phyloP scores from a whole-genome alignment of 2,888 invertebrate genomes.

The Pristionchus exspectatus region DNA sequence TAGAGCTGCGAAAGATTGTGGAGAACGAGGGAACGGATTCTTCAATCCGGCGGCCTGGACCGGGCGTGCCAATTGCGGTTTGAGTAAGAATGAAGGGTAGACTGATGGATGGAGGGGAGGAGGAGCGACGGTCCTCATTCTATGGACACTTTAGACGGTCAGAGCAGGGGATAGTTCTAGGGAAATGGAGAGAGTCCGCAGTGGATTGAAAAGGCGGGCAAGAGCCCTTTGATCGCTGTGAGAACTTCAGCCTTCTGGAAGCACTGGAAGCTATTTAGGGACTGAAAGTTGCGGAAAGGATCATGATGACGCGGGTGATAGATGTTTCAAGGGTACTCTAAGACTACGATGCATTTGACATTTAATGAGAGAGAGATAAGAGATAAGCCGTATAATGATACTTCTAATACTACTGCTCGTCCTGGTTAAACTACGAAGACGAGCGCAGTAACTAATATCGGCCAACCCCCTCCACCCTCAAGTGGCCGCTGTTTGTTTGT shows the following conservation, averaged over 20 bases:
- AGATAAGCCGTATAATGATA: too few species aligned
- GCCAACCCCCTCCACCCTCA: not conserved
- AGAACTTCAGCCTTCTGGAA: not conserved
- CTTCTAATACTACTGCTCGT: too few species aligned
- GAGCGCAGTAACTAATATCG: not conserved
- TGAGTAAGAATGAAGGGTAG: not conserved
- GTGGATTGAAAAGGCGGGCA: not conserved
- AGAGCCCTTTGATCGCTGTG: slow-evolving; percentile 5
- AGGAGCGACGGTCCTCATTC: not conserved
- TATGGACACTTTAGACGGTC: not conserved
- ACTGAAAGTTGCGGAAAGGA: not conserved
- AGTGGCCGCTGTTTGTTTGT: slow-evolving; percentile 36
- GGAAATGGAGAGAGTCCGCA: not conserved
- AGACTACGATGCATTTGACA: too few species aligned
- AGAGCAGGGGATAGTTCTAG: not conserved
- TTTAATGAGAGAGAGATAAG: too few species aligned
- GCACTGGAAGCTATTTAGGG: not conserved
- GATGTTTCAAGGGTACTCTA: too few species aligned
- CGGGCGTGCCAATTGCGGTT: not conserved
- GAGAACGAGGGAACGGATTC: too few species aligned
- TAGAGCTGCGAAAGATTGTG: too few species aligned
- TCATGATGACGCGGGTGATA: too few species aligned
- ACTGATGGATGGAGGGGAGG: slow-evolving; percentile 22
- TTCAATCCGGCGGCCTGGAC: not conserved
- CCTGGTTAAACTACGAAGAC: not conserved